Evolutionary conservation across 1,140 invertebrate species (phyloP).

Genomic region (Drosophila lowei): DNA sequence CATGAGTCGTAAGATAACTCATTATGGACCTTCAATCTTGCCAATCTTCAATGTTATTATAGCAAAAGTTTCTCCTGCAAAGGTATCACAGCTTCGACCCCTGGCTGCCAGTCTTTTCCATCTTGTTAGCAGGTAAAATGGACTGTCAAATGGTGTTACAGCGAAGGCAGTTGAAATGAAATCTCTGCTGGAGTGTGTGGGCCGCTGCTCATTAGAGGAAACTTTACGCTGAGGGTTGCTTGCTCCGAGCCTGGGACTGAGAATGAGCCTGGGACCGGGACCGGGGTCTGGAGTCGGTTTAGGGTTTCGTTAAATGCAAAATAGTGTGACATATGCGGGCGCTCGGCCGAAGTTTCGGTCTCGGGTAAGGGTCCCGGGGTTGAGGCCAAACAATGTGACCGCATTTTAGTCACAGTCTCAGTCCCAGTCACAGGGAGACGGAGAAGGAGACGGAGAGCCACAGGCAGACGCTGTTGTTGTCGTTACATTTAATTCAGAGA

Average conservation of each 20-base stretch:
- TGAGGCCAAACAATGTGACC: slow-evolving; percentile 75
- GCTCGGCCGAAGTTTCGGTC: slow-evolving; percentile 38
- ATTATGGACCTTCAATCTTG: too few species aligned
- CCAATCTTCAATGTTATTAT: too few species aligned
- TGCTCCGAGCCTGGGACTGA: slow-evolving; percentile 3
- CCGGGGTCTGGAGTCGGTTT: slow-evolving; percentile 4
- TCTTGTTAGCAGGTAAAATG: slow-evolving; percentile 73
- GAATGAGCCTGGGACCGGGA: slow-evolving; percentile 8
- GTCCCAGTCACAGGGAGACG: slow-evolving; percentile 39
- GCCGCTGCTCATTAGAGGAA: slow-evolving; percentile 21
- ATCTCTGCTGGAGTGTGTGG: slow-evolving; percentile 1
- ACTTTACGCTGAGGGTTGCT: slow-evolving; percentile 18
- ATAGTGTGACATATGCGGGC: slow-evolving; percentile 73
- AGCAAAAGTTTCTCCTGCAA: too few species aligned
- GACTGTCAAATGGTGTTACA: slow-evolving; percentile 67
- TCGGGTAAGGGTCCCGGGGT: slow-evolving; percentile 15
- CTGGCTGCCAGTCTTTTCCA: too few species aligned
- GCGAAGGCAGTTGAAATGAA: slow-evolving; percentile 1
- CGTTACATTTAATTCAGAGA: slow-evolving; percentile 52
- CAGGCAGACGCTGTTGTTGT: slow-evolving; percentile 47
- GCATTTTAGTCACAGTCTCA: slow-evolving; percentile 81
- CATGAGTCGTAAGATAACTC: too few species aligned
- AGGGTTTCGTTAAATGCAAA: slow-evolving; percentile 55
- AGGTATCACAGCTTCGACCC: too few species aligned
- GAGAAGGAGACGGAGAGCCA: background rate